These are phyloP conservation scores for Trinectes maculatus DNA, from an alignment of 2,113 vertebrate species.

Conservation along the genomic window DNA sequence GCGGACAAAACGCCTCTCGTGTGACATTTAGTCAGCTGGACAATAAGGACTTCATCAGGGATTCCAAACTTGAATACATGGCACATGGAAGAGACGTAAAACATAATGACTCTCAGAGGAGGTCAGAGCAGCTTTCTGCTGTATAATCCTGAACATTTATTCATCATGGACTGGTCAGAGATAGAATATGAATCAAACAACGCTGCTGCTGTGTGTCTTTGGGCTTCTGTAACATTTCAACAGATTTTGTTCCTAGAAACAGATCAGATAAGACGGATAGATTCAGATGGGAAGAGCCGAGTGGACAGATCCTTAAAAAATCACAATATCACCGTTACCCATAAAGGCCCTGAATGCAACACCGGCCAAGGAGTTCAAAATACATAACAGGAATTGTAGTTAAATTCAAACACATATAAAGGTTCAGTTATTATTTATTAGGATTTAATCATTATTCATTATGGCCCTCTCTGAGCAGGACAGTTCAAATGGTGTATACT, in stretches of 20 bases:
- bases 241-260: too few species aligned
- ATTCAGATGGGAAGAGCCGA: constrained; percentile 7
- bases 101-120: too few species aligned
- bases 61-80: too few species aligned
- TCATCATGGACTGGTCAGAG: not conserved
- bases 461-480: not conserved
- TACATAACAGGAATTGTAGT: too few species aligned
- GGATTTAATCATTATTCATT: constrained; percentile 21
- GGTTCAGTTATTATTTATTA: too few species aligned
- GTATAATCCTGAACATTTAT: not conserved
- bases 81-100: not conserved
- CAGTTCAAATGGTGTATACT: constrained; percentile 6
- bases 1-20: constrained; percentile 48
- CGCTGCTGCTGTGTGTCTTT: too few species aligned
- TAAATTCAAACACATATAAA: too few species aligned
- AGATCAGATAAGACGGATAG: not conserved
- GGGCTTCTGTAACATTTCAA: too few species aligned
- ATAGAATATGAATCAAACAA: too few species aligned
- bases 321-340: not conserved
- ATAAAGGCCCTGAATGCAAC: not conserved
- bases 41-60: not conserved
- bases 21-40: constrained; percentile 43
- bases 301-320: not conserved
- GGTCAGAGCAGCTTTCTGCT: too few species aligned
- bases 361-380: not conserved